These are phyloP conservation scores for Drosophila mayri DNA, from an alignment of 1,140 invertebrate species.

Conservation along the genomic window DNA sequence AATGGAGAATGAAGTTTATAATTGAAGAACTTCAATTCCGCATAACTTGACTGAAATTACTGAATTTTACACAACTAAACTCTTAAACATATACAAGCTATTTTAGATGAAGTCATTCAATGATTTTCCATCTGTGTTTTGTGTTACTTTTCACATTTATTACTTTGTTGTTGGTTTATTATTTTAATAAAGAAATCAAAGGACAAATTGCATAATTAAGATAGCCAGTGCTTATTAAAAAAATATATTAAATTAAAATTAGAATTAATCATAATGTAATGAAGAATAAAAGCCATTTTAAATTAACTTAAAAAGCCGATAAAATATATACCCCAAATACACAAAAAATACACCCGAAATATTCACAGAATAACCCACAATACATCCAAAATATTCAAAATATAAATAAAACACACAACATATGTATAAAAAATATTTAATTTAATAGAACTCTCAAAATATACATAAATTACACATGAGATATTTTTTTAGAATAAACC, in stretches of 20 bases:
- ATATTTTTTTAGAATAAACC: too few relatives aligned
- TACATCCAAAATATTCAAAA: neutral
- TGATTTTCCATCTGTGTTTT: neutral
- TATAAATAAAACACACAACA: too few relatives aligned
- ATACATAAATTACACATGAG: too few relatives aligned
- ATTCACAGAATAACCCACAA: neutral
- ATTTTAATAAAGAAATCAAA: too few relatives aligned
- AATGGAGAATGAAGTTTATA: constrained; percentile 19
- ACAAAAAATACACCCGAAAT: neutral
- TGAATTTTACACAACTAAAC: neutral
- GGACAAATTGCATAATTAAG: too few relatives aligned
- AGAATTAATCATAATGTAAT: too few relatives aligned
- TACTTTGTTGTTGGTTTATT: neutral
- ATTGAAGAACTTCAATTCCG: constrained; percentile 20
- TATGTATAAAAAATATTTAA: too few relatives aligned
- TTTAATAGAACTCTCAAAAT: too few relatives aligned
- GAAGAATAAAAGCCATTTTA: too few relatives aligned
- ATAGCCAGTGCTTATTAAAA: too few relatives aligned
- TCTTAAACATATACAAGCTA: neutral
- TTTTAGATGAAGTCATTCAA: neutral
- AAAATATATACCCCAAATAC: neutral
- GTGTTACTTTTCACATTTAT: neutral
- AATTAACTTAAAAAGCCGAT: too few relatives aligned
- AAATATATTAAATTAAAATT: too few relatives aligned
- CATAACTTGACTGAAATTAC: neutral